Evolutionary conservation across 2,888 invertebrate genomes (phyloP).

Genomic region (Julus scandinavius): DNA sequence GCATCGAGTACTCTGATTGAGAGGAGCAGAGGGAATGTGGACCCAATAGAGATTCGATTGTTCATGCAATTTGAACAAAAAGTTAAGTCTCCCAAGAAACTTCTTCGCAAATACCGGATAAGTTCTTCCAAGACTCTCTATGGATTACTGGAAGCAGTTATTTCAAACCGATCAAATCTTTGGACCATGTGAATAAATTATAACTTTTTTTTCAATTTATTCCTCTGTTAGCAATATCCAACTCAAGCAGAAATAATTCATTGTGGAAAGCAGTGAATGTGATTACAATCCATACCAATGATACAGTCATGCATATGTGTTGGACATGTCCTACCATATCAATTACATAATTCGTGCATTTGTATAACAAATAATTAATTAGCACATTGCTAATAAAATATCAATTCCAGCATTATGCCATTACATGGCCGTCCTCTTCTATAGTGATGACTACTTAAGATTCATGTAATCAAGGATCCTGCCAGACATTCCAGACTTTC

Average conservation of each 20-base stretch:
- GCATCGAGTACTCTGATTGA: background rate
- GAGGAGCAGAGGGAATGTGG: background rate
- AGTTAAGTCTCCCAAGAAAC: background rate
- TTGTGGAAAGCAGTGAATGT: no score
- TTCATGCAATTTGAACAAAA: background rate
- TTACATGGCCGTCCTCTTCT: no score
- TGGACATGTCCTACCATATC: background rate
- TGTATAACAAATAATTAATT: no score
- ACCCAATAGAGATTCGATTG: background rate
- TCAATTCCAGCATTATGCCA: no score
- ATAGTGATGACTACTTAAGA: no score
- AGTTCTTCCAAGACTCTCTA: background rate
- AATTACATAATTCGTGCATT: no score
- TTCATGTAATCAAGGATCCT: no score
- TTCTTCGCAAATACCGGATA: background rate
- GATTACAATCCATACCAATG: no score
- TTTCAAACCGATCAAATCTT: background rate
- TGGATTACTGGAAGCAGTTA: background rate
- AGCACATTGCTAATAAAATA: no score
- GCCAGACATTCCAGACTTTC: background rate
- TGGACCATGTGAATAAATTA: background rate
- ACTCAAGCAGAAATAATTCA: no score
- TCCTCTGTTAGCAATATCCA: no score
- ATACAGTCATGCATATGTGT: background rate
- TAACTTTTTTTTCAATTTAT: background rate